These are phyloP conservation scores for Yoshiicerus persimilis DNA, from an alignment of 1,140 invertebrate genomes.

Conservation along the genomic window DNA sequence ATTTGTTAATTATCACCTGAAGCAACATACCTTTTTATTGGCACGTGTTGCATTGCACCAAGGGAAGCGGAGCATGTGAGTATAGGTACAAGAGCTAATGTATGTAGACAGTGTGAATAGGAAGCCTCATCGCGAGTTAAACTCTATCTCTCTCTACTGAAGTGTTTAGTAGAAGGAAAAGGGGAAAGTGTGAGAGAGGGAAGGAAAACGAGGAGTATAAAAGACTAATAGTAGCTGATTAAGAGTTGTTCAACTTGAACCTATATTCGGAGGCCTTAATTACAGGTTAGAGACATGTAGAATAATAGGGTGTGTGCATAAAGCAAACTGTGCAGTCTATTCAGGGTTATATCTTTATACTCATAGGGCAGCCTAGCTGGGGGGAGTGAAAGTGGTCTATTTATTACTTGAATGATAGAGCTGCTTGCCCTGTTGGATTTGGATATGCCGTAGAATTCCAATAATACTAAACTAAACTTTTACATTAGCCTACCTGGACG, in stretches of 20 bases:
- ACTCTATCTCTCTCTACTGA: background rate
- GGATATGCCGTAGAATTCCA: background rate
- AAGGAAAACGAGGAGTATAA: background rate
- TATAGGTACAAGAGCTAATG: background rate
- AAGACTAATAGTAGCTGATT: background rate
- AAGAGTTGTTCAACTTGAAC: background rate
- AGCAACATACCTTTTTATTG: background rate
- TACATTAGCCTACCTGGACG: background rate
- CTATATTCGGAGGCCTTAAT: background rate
- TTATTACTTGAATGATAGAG: background rate
- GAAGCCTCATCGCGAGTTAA: background rate
- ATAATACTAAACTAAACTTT: background rate
- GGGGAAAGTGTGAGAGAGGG: background rate
- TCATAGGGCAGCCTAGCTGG: background rate
- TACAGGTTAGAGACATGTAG: background rate
- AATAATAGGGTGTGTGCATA: background rate
- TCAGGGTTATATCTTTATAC: background rate
- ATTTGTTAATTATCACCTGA: background rate
- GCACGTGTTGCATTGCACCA: slow-evolving; percentile 16
- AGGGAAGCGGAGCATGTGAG: background rate
- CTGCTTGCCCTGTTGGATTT: too few species aligned
- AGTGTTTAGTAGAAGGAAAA: background rate
- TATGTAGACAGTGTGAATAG: background rate
- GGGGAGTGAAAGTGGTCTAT: background rate
- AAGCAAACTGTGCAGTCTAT: background rate